A percentile compares a stretch with the other conserved stretches of the same genome.
phyloP scores from a whole-genome alignment of 1,140 invertebrate genomes.

The Drosophila suzukii region DNA sequence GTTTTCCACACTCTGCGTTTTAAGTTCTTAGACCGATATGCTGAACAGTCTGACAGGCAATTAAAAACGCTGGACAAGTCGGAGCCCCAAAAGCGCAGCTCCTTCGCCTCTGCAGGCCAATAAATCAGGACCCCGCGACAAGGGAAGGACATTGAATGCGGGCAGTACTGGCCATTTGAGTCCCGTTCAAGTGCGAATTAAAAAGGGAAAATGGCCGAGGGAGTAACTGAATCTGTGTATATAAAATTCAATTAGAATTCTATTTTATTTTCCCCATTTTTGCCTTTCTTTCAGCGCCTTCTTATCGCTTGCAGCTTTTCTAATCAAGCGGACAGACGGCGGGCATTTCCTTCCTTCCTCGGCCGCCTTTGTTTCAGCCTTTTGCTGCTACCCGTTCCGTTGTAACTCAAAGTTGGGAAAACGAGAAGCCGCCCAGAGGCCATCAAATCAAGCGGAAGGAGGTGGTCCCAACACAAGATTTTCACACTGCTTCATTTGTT shows the following conservation, averaged over 20 bases:
- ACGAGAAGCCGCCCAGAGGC: slow-evolving; percentile 53
- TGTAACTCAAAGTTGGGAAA: slow-evolving; percentile 58
- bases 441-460: slow-evolving; percentile 76
- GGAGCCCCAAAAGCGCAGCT: slow-evolving; percentile 54
- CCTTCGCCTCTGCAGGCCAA: slow-evolving; percentile 53
- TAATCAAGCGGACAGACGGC: slow-evolving; percentile 71
- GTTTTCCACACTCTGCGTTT: slow-evolving; percentile 44
- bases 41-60: slow-evolving; percentile 68
- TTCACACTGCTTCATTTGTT: slow-evolving; percentile 78
- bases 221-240: slow-evolving; percentile 42
- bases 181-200: slow-evolving; percentile 39
- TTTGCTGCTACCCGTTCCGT: not conserved
- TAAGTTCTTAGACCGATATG: slow-evolving; percentile 31
- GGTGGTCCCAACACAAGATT: slow-evolving; percentile 56
- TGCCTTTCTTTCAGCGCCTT: slow-evolving; percentile 29
- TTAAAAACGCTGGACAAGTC: slow-evolving; percentile 66
- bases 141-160: slow-evolving; percentile 58
- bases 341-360: slow-evolving; percentile 56
- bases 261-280: slow-evolving; percentile 50
- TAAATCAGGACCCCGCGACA: slow-evolving; percentile 67
- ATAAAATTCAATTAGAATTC: slow-evolving; percentile 81
- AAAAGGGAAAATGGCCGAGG: slow-evolving; percentile 15
- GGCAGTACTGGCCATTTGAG: slow-evolving; percentile 8
- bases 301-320: slow-evolving; percentile 78
- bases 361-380: slow-evolving; percentile 15